These are phyloP conservation scores for Poecilus cupreus DNA, from an alignment of 2,888 invertebrate species.

Conservation along the genomic window DNA sequence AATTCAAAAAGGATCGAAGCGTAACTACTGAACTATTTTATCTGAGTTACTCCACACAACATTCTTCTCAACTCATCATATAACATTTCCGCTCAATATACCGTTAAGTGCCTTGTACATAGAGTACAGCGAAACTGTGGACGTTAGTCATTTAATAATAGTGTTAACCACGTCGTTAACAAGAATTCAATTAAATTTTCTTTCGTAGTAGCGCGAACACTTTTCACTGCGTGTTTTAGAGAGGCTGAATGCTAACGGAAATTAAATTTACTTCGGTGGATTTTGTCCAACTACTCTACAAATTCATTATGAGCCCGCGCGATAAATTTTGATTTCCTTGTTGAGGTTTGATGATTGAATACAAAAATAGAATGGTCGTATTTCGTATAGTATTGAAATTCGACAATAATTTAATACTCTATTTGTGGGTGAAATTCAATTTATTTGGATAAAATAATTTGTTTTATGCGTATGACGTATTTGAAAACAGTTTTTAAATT, in stretches of 20 bases:
- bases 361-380: background rate
- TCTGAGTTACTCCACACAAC: too few relatives aligned
- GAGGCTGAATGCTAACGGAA: background rate
- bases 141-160: background rate
- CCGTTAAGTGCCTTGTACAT: too few relatives aligned
- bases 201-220: background rate
- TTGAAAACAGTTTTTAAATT: background rate
- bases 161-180: background rate
- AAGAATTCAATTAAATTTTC: conserved; percentile 11
- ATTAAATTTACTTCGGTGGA: background rate
- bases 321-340: conserved; percentile 2
- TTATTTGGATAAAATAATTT: background rate
- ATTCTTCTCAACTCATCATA: too few relatives aligned
- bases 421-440: background rate
- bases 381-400: background rate
- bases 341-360: background rate
- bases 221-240: background rate
- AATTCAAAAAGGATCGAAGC: too few relatives aligned
- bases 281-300: conserved; percentile 1
- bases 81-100: too few relatives aligned
- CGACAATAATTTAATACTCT: background rate
- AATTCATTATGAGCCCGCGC: background rate
- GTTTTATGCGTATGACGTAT: background rate
- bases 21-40: too few relatives aligned
- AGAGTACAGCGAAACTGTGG: too few relatives aligned